phyloP scores from a whole-genome alignment of 2,888 invertebrate species.

The Julus scanicus region DNA sequence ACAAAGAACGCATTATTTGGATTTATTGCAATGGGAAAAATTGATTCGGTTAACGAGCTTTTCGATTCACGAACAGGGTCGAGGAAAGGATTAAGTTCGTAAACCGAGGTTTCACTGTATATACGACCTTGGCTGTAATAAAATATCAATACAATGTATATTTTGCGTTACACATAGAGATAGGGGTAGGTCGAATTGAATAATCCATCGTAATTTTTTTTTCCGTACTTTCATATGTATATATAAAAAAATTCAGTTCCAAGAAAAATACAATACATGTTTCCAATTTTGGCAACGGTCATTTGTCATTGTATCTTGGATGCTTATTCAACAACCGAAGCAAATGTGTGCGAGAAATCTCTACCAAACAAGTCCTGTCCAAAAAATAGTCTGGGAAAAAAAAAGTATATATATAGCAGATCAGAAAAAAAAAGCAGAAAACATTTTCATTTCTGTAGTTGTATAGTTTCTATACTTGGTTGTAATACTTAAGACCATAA shows the following conservation, averaged over 20 bases:
- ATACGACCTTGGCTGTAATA: no score
- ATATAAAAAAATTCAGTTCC: not conserved
- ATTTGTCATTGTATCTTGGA: not conserved
- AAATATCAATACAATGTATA: no score
- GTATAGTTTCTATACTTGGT: not conserved
- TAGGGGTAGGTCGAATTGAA: not conserved
- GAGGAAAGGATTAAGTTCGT: no score
- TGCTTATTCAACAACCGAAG: slow-evolving; percentile 12
- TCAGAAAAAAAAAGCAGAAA: slow-evolving; percentile 2
- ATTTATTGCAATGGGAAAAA: no score
- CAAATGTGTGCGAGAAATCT: not conserved
- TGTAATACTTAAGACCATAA: not conserved
- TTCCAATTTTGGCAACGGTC: slow-evolving; percentile 32
- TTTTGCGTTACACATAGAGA: no score
- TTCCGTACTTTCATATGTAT: not conserved
- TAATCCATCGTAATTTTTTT: not conserved
- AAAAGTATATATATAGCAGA: not conserved
- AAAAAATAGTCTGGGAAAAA: not conserved
- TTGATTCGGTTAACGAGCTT: no score
- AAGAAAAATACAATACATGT: not conserved
- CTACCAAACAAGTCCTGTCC: not conserved
- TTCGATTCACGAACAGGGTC: no score
- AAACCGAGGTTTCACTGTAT: no score
- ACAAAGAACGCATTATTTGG: no score
- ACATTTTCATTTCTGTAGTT: slow-evolving; percentile 29